Evolutionary conservation across 1,140 invertebrate genomes (phyloP).

Genomic region (fruit fly (Drosophila melanogaster)): Release_6_plus_ISO1_MT NC_004354.4:7941001-7941500

Average conservation of each 20-base stretch:
- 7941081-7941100: constrained; percentile 91
- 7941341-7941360: constrained; percentile 90
- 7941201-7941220: neutral
- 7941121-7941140: constrained; percentile 90
- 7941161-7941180: constrained; percentile 90
- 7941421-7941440: too few species aligned
- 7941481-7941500: constrained; percentile 28
- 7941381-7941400: constrained; percentile 94
- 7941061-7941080: constrained; percentile 98
- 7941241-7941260: constrained; percentile 86
- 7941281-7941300: constrained; percentile 97
- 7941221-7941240: neutral
- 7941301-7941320: constrained; percentile 96
- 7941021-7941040: constrained; percentile 98
- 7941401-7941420: constrained; percentile 94
- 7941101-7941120: constrained; percentile 89
- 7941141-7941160: constrained; percentile 94
- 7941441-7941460: neutral
- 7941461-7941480: neutral
- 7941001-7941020: constrained; percentile 98
- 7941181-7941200: constrained; percentile 87
- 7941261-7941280: constrained; percentile 95
- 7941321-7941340: constrained; percentile 92
- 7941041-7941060: constrained; percentile 97
- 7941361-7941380: constrained; percentile 90